Base-by-base conservation (phyloP, 1,140 invertebrate genomes). In the Camponotus vicinus region DNA sequence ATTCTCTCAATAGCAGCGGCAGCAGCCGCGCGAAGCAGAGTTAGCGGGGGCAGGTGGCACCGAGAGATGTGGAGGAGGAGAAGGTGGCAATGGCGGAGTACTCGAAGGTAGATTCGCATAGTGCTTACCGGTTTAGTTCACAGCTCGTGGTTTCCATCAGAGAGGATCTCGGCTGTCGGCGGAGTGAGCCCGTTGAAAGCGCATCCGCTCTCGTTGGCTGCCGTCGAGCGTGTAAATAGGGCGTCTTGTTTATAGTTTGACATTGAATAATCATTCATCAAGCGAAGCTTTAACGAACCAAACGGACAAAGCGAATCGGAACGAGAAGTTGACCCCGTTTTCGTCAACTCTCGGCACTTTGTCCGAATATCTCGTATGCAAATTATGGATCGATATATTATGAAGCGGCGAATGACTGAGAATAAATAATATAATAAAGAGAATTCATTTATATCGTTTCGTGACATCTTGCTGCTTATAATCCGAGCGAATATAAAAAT, bases 221-320 rank as follows among this genome's bases (percentile, higher is more conserved):
- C 61, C 79, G 52, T 49, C 77, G 34, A 61, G 32, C 77, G 37
- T 52, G 55, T 67, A 86, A 79, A 90, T 82, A 67, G 32, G 52
- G 13, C 66, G 59, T 55, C 55, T 59, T 86, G 86, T 88, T 88
- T 87, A 85, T 77, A 71, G 66, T 79, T 85, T 66, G 69, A 86
- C 87, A 84, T 80, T 85, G 86, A 80, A 89, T 91, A 85, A 87
- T 91, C 80, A 87, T 90, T 73, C 83, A 75, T 91, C 89, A 86
- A 82, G 67, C 78, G 64, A 27, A 32, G 57, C 64, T 76, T 86
- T 89, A 86, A 89, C 88, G 88, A 86, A 86, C 78, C 71, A 67
- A 76, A 57, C 18, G 78, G 70, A 88, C 85, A 89, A 89, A 83
- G 18, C 52, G 70, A 37, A 82, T 79, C 78, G 55, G 42, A 63